Evolutionary conservation across 2,797 vertebrate genomes (phyloP).

Genomic region (Chloroceryle inda): DNA sequence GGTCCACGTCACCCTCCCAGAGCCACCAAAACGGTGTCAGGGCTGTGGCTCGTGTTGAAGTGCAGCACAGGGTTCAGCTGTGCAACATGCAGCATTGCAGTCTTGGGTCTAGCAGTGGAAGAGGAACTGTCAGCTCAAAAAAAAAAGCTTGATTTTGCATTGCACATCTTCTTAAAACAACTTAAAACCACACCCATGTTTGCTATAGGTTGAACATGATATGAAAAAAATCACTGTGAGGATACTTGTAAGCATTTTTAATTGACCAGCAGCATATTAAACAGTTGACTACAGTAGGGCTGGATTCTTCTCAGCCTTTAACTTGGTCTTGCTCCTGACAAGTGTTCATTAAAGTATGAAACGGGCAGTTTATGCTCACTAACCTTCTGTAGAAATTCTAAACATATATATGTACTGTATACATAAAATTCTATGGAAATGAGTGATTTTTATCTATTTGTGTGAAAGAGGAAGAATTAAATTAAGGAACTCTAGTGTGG

Average conservation of each 20-base stretch:
- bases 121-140: neutral
- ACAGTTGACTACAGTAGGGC: neutral
- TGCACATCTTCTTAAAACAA: neutral
- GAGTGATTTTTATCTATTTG: neutral
- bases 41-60: neutral
- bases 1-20: neutral
- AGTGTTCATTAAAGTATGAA: neutral
- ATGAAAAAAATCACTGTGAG: neutral
- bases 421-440: neutral
- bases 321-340: neutral
- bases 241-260: neutral
- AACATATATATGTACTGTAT: neutral
- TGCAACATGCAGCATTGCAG: neutral
- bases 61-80: neutral
- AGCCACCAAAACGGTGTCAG: neutral
- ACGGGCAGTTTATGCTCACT: neutral
- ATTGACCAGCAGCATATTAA: neutral
- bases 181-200: neutral
- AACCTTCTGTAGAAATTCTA: neutral
- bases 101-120: neutral
- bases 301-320: neutral
- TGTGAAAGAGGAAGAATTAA: neutral
- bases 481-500: neutral
- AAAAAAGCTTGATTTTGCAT: neutral
- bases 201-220: fast-evolving